Evolutionary conservation across 2,797 vertebrate species (phyloP).

Genomic region (Oreortyx pictus): DNA sequence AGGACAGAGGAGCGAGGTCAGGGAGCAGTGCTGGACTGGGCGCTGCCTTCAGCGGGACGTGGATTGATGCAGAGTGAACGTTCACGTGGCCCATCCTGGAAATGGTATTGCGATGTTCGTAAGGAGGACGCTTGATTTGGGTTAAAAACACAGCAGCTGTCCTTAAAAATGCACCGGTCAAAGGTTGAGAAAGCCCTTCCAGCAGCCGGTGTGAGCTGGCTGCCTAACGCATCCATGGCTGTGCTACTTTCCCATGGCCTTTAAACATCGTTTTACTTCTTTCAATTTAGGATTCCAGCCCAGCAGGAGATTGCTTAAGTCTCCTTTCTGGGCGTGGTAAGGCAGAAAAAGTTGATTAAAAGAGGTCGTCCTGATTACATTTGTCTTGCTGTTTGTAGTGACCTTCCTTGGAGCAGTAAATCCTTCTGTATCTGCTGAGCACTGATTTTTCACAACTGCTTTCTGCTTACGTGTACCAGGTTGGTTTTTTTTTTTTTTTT

Average conservation of each 20-base stretch:
- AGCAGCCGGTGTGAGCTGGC: not conserved
- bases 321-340: not conserved
- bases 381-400: not conserved
- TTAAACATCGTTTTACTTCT: not conserved
- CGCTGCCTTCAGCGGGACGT: not conserved
- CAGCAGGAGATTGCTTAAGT: not conserved
- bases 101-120: not conserved
- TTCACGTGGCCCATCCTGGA: not conserved
- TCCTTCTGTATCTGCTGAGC: not conserved
- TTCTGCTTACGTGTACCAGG: not conserved
- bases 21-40: not conserved
- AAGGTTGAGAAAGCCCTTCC: not conserved
- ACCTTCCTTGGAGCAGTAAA: not conserved
- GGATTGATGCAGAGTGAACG: not conserved
- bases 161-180: not conserved
- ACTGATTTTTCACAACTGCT: not conserved
- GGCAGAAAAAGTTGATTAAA: not conserved
- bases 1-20: not conserved
- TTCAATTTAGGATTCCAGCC: not conserved
- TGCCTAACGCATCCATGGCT: not conserved
- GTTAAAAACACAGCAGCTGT: not conserved
- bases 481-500: not conserved
- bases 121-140: not conserved
- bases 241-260: slow-evolving; percentile 27
- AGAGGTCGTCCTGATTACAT: not conserved